Evolutionary conservation across 2,888 invertebrate genomes (phyloP).

Genomic region (Eumerus sabulonum): DNA sequence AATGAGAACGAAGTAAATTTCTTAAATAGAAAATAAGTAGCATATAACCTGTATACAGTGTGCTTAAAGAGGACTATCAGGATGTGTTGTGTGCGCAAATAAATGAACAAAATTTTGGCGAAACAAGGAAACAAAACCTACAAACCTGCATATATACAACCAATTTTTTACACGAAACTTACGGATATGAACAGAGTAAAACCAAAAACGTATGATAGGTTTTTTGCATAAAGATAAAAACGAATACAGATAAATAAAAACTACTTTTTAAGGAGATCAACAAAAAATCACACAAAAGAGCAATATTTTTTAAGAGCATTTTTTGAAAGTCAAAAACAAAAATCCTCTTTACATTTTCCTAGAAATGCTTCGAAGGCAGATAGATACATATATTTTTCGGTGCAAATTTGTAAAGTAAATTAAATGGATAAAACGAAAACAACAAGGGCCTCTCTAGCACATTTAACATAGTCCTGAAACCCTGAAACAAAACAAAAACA

Average conservation of each 20-base stretch:
- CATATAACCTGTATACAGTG: constrained; percentile 51
- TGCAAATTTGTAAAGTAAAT: constrained; percentile 44
- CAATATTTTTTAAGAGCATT: constrained; percentile 60
- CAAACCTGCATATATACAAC: constrained; percentile 13
- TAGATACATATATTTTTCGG: constrained; percentile 47
- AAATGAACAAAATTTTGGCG: too few relatives aligned
- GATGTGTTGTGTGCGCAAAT: constrained; percentile 57
- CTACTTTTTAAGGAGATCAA: constrained; percentile 19
- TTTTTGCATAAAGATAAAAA: constrained; percentile 30
- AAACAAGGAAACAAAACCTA: constrained; percentile 27
- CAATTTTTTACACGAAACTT: constrained; percentile 59
- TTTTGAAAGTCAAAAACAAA: constrained; percentile 6
- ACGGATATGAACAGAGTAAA: constrained; percentile 25
- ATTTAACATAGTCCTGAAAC: constrained; percentile 57
- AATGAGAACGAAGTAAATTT: too few relatives aligned
- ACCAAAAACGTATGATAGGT: constrained; percentile 28
- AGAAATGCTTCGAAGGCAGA: not conserved
- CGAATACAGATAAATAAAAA: constrained; percentile 18
- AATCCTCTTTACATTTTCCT: constrained; percentile 35
- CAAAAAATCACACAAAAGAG: constrained; percentile 37
- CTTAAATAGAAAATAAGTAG: constrained; percentile 20
- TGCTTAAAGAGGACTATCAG: constrained; percentile 61
- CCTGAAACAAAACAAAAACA: constrained; percentile 19
- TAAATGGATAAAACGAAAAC: not conserved
- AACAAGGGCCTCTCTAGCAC: constrained; percentile 35